A percentile compares a stretch with the other conserved stretches of the same genome.
These are phyloP conservation scores for Phalacrocorax carbo DNA, from an alignment of 2,113 vertebrate genomes.

Conservation along the genomic window DNA sequence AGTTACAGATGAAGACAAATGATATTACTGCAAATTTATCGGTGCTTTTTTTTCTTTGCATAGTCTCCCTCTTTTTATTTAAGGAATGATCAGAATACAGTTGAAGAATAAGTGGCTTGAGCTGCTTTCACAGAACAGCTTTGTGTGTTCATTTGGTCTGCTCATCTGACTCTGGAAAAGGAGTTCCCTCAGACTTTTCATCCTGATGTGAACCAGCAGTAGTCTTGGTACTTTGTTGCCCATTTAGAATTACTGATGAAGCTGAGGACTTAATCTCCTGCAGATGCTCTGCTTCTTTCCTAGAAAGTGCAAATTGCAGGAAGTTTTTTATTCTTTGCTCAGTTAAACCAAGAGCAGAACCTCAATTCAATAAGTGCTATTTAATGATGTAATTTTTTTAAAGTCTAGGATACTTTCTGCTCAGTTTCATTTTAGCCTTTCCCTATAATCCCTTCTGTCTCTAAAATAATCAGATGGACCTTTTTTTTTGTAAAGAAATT, in stretches of 20 bases:
- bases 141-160: constrained; percentile 19
- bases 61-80: constrained; percentile 36
- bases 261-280: not conserved
- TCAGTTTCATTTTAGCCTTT: constrained; percentile 31
- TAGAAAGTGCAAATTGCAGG: constrained; percentile 38
- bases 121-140: constrained; percentile 32
- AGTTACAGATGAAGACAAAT: constrained; percentile 57
- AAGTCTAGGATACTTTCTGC: not conserved
- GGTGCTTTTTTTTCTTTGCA: not conserved
- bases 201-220: constrained; percentile 12
- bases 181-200: constrained; percentile 25
- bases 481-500: not conserved
- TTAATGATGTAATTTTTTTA: not conserved
- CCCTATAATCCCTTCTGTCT: not conserved
- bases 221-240: constrained; percentile 24
- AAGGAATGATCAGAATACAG: constrained; percentile 3
- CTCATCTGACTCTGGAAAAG: constrained; percentile 27
- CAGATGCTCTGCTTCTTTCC: constrained; percentile 6
- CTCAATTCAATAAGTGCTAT: not conserved
- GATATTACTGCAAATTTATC: constrained; percentile 63
- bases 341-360: constrained; percentile 38
- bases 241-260: constrained; percentile 14
- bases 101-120: constrained; percentile 42
- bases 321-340: constrained; percentile 29
- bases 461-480: not conserved